Evolutionary conservation across 2,113 vertebrate genomes (phyloP), one percentile per base, ranked within the genome.

Genomic region (Ptyas mucosa): DNA sequence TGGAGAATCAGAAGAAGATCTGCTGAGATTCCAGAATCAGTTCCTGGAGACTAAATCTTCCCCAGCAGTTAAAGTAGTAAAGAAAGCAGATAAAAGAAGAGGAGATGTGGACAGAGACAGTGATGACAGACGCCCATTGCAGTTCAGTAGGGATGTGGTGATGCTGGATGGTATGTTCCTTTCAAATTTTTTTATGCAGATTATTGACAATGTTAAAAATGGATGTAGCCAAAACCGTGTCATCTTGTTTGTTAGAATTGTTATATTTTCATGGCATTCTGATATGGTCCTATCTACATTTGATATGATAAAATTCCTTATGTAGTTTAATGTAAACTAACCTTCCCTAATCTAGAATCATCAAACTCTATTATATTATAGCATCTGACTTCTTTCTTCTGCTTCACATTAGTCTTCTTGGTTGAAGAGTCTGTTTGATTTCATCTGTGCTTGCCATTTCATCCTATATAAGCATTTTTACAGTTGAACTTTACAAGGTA

Each of bases 1-100:
- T 24, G 98, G 98, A 1, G 99, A 99, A 96, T 99, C 98, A 0
- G 99, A 99, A 97, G 98, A 96, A 4, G 99, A 99, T 95, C 96
- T 99, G 92, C 97, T 99, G 26, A 98, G 89, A 58, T 99, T 99
- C 93, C 99, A 99, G 96, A 97, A 98, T 93, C 96, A 97, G 93
- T 99, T 99, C 95, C 97, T 99, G 87, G 96, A 98, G 90, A 97
- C 98, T 18, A 97, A 98, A 3, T 95, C 97, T 46, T 96, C 95
- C 8, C 98, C 98, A 6, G 98, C 98, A 1, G 99, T 98, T 58
- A 98, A 94, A 18, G 94, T 99, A 94, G 96, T 98, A 94, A 98
- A 98, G 89, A 98, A 98, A 85, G 98, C 98, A 24, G 98, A 98
- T 95, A 99, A 99, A 96, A 98, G 98, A 95, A 97, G 96, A 94